phyloP scores from a whole-genome alignment of 2,888 invertebrate genomes.

The Celastrina argiolus region DNA sequence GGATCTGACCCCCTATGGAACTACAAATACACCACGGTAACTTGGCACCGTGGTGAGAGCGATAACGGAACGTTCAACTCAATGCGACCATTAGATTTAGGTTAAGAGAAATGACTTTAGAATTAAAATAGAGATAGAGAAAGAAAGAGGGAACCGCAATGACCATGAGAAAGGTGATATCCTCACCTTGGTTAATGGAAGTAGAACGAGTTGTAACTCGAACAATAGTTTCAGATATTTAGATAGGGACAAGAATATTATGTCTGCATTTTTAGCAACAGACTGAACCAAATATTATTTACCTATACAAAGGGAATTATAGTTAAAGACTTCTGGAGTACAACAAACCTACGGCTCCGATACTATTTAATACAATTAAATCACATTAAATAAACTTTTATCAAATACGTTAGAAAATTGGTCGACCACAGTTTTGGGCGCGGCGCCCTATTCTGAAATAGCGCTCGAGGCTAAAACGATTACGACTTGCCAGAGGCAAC shows the following conservation, averaged over 20 bases:
- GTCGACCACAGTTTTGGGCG: conserved; percentile 3
- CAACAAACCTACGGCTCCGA: neutral
- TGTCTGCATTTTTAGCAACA: too few species aligned
- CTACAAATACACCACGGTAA: neutral
- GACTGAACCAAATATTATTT: too few species aligned
- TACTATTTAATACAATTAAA: neutral
- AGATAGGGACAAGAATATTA: too few species aligned
- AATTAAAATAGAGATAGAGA: neutral
- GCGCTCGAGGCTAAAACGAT: conserved; percentile 55
- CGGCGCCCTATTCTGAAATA: conserved; percentile 28
- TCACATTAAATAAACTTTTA: neutral
- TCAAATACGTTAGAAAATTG: neutral
- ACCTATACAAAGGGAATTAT: neutral
- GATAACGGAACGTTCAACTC: neutral
- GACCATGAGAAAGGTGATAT: too few species aligned
- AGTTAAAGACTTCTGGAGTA: neutral
- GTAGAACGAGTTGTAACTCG: too few species aligned
- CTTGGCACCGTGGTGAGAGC: neutral
- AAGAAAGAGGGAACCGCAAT: too few species aligned
- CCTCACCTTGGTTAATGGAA: too few species aligned
- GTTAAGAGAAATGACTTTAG: too few species aligned
- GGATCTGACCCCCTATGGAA: conserved; percentile 7
- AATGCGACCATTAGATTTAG: too few species aligned
- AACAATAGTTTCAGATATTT: too few species aligned
- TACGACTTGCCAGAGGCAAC: conserved; percentile 40